Evolutionary conservation across 2,888 invertebrate genomes (phyloP).

Genomic region (Netelia inedita): DNA sequence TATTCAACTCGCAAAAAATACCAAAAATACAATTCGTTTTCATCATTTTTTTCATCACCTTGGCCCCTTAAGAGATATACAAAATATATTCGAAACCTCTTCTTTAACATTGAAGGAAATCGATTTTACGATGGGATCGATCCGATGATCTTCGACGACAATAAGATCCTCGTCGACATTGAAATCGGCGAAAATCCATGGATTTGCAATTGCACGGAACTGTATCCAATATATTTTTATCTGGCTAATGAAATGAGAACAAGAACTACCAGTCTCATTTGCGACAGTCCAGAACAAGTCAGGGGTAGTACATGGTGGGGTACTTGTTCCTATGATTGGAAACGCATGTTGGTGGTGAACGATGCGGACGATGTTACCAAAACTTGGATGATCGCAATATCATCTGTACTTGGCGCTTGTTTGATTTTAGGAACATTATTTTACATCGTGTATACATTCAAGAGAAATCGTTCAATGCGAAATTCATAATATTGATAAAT

Average conservation of each 20-base stretch:
- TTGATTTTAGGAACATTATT: conserved; percentile 40
- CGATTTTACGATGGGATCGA: conserved; percentile 88
- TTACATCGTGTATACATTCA: conserved; percentile 45
- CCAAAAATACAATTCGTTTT: too few species aligned
- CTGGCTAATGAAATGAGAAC: conserved; percentile 86
- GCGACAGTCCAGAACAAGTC: conserved; percentile 87
- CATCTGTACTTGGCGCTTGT: conserved; percentile 30
- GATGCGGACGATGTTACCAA: conserved; percentile 12
- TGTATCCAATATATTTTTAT: conserved; percentile 88
- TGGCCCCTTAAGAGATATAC: not conserved
- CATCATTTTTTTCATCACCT: too few species aligned
- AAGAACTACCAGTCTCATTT: conserved; percentile 86
- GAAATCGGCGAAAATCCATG: conserved; percentile 90
- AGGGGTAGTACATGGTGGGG: conserved; percentile 88
- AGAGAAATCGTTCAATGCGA: conserved; percentile 4
- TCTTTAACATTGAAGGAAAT: conserved; percentile 86
- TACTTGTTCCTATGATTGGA: conserved; percentile 47
- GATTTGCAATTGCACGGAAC: conserved; percentile 89
- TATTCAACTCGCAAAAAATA: too few species aligned
- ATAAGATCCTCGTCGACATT: conserved; percentile 87
- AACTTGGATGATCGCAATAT: conserved; percentile 52
- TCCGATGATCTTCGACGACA: conserved; percentile 87
- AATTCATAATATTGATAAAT: not conserved
- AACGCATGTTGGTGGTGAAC: not conserved
- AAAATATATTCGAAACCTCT: not conserved